phyloP scores from a whole-genome alignment of 1,140 invertebrate species.

The Hyposmocoma kahamanoa region DNA sequence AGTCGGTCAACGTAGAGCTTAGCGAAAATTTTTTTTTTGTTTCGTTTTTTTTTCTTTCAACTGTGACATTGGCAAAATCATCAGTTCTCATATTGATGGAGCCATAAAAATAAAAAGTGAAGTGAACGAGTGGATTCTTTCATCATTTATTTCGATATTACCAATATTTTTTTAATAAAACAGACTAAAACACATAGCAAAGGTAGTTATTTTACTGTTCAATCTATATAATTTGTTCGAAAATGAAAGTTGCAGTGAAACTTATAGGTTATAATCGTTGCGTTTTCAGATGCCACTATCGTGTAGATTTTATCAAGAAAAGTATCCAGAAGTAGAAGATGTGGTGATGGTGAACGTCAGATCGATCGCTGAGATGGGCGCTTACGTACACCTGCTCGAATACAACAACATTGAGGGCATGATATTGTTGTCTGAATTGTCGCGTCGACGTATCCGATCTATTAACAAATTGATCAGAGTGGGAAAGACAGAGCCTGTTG shows the following conservation, averaged over 20 bases:
- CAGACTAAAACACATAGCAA: slow-evolving; percentile 16
- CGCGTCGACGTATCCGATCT: slow-evolving; percentile 97
- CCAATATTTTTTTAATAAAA: slow-evolving; percentile 5
- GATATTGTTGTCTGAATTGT: slow-evolving; percentile 96
- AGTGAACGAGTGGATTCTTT: slow-evolving; percentile 43
- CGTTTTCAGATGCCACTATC: slow-evolving; percentile 89
- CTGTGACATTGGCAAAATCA: too few species aligned
- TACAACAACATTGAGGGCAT: slow-evolving; percentile 99
- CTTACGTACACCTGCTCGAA: slow-evolving; percentile 97
- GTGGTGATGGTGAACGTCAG: slow-evolving; percentile 99
- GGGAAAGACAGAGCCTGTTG: slow-evolving; percentile 98
- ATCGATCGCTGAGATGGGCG: slow-evolving; percentile 99
- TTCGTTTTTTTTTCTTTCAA: too few species aligned
- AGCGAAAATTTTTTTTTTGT: too few species aligned
- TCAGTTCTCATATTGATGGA: too few species aligned
- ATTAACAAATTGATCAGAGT: slow-evolving; percentile 99
- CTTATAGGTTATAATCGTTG: slow-evolving; percentile 26
- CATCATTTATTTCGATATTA: slow-evolving; percentile 32
- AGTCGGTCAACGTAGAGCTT: slow-evolving; percentile 48
- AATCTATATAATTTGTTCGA: too few species aligned
- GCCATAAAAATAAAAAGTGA: too few species aligned
- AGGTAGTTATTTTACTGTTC: slow-evolving; percentile 13
- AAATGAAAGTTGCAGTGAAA: neutral
- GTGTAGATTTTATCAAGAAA: slow-evolving; percentile 98
- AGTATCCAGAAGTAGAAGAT: slow-evolving; percentile 99